These are phyloP conservation scores for Urocolius indicus DNA, from an alignment of 2,113 vertebrate genomes.

Conservation along the genomic window DNA sequence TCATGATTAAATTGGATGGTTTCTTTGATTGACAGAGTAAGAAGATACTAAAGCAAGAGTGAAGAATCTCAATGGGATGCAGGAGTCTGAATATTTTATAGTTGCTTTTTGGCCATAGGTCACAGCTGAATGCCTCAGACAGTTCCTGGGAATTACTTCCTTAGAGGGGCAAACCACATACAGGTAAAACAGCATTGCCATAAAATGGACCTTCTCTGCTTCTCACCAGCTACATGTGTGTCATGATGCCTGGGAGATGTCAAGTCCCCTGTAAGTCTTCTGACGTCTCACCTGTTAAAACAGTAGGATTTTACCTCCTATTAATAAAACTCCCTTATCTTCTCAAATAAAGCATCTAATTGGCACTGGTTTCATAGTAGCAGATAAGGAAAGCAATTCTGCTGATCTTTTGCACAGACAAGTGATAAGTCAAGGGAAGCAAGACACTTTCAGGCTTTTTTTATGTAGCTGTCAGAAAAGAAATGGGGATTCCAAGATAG, in stretches of 20 bases:
- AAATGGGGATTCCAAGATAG: not conserved
- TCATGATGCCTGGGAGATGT: not conserved
- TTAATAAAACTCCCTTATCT: not conserved
- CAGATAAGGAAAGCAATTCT: not conserved
- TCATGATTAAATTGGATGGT: not conserved
- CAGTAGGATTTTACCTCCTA: not conserved
- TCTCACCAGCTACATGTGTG: not conserved
- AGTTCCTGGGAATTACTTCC: not conserved
- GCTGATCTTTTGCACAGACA: not conserved
- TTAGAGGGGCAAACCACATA: not conserved
- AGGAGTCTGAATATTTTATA: not conserved
- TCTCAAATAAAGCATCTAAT: not conserved
- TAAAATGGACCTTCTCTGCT: not conserved
- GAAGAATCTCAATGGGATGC: not conserved
- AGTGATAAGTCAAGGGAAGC: not conserved
- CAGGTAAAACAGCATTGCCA: not conserved
- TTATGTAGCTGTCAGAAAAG: not conserved
- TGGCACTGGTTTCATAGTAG: not conserved
- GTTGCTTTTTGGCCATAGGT: not conserved
- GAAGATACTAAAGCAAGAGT: not conserved
- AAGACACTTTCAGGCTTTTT: not conserved
- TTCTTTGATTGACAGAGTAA: not conserved
- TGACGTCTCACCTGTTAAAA: not conserved
- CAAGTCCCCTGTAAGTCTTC: not conserved
- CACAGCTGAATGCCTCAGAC: not conserved